Evolutionary conservation across 1,140 invertebrate genomes (phyloP).

Genomic region (Drosophila sucinea): DNA sequence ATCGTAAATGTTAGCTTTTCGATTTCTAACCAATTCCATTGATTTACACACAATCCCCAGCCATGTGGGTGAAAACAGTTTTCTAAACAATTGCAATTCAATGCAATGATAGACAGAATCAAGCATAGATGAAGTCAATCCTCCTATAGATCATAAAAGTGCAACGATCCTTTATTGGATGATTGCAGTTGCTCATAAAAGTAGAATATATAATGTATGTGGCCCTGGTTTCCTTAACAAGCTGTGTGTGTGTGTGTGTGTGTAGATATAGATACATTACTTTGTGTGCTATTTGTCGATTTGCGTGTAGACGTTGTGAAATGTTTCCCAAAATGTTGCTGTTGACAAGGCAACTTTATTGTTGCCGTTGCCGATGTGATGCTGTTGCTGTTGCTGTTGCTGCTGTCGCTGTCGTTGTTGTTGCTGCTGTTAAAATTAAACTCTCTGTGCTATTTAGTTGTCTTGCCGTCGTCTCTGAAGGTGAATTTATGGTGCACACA

Average conservation of each 20-base stretch:
- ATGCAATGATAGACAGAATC: too few species aligned
- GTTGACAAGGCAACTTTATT: slow-evolving; percentile 61
- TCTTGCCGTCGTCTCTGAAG: slow-evolving; percentile 62
- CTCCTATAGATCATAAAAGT: too few species aligned
- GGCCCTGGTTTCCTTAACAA: background rate
- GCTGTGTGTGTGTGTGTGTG: too few species aligned
- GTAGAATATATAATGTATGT: background rate
- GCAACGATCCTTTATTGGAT: too few species aligned
- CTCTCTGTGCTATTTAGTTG: slow-evolving; percentile 72
- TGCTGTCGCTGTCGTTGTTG: slow-evolving; percentile 20
- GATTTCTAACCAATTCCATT: too few species aligned
- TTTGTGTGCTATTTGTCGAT: slow-evolving; percentile 23
- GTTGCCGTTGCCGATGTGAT: slow-evolving; percentile 26
- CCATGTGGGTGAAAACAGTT: too few species aligned
- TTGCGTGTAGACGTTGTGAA: slow-evolving; percentile 33
- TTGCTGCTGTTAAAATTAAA: slow-evolving; percentile 71
- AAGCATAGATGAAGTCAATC: too few species aligned
- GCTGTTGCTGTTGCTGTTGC: slow-evolving; percentile 16
- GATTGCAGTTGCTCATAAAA: too few species aligned
- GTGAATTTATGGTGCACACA: slow-evolving; percentile 81
- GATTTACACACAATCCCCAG: too few species aligned
- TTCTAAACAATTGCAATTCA: too few species aligned
- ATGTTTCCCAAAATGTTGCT: slow-evolving; percentile 30
- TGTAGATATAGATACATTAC: slow-evolving; percentile 3
- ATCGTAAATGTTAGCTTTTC: too few species aligned